Conservation (phyloP, 2,888 invertebrate genomes). For the Buathra laborator region DNA sequence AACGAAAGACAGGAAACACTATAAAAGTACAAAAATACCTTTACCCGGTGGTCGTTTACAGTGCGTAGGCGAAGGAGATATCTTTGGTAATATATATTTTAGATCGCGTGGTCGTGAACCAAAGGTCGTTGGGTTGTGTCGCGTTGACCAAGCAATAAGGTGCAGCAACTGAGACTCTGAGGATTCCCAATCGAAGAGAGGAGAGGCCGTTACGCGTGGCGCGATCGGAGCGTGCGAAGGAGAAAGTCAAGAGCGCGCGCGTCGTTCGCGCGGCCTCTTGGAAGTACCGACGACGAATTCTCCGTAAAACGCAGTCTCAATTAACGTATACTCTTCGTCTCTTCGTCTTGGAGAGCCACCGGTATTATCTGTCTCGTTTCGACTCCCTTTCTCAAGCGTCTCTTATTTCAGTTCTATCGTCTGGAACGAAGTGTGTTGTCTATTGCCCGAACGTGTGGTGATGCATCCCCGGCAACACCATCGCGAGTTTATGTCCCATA, state of each 20-base stretch:
- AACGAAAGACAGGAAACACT: too few species aligned
- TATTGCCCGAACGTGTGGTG: background rate
- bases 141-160: conserved; percentile 51
- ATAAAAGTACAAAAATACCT: too few species aligned
- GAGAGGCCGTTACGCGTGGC: conserved; percentile 57
- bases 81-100: conserved; percentile 52
- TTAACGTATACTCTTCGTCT: conserved; percentile 54
- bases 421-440: conserved; percentile 3
- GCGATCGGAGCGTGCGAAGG: conserved; percentile 65
- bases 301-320: conserved; percentile 69
- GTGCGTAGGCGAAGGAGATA: background rate
- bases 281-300: conserved; percentile 66
- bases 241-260: conserved; percentile 65
- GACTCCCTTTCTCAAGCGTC: conserved; percentile 21
- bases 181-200: conserved; percentile 61
- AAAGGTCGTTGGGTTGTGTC: conserved; percentile 69
- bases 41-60: too few species aligned
- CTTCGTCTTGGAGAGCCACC: conserved; percentile 42
- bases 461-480: background rate
- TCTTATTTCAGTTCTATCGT: conserved; percentile 9
- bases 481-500: conserved; percentile 37
- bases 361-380: conserved; percentile 19
- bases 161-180: conserved; percentile 17
- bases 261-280: conserved; percentile 59
- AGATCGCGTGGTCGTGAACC: conserved; percentile 65